Evolutionary conservation across 1,140 invertebrate species (phyloP).

Genomic region (Ctenoplectra terminalis): DNA sequence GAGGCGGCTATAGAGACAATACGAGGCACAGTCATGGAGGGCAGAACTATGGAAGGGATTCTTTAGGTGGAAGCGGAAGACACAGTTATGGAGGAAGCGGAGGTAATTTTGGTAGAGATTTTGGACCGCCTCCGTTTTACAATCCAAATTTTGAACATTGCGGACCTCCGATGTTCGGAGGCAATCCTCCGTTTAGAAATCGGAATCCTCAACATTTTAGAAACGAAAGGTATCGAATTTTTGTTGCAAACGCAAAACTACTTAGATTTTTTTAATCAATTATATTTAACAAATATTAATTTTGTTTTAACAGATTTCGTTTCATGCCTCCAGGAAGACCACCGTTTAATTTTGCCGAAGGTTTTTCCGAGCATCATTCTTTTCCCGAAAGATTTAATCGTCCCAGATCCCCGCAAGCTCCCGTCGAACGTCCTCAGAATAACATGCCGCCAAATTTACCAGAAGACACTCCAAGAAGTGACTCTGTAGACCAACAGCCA

Average conservation of each 20-base stretch:
- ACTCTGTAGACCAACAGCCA: slow-evolving; percentile 26
- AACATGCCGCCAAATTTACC: slow-evolving; percentile 45
- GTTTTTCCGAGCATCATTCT: slow-evolving; percentile 52
- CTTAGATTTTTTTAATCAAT: background rate
- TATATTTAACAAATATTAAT: background rate
- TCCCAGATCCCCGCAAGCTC: slow-evolving; percentile 50
- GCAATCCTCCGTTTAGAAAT: slow-evolving; percentile 75
- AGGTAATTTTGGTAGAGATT: slow-evolving; percentile 72
- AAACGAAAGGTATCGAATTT: slow-evolving; percentile 70
- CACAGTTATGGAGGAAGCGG: slow-evolving; percentile 75
- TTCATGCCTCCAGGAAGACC: slow-evolving; percentile 43
- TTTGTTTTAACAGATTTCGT: slow-evolving; percentile 30
- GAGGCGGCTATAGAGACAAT: slow-evolving; percentile 75
- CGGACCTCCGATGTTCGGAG: slow-evolving; percentile 69
- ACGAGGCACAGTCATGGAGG: slow-evolving; percentile 75
- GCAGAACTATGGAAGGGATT: slow-evolving; percentile 72
- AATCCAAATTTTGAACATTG: slow-evolving; percentile 76
- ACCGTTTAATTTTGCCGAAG: slow-evolving; percentile 41
- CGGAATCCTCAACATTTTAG: slow-evolving; percentile 78
- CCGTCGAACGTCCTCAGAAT: slow-evolving; percentile 29
- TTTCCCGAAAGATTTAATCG: slow-evolving; percentile 53
- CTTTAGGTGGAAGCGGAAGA: slow-evolving; percentile 65
- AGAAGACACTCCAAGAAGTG: slow-evolving; percentile 43
- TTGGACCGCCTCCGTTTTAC: slow-evolving; percentile 71
- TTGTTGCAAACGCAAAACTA: background rate